Base-by-base conservation (phyloP, 2,797 vertebrate genomes). In the Cichlasoma orientale region DNA sequence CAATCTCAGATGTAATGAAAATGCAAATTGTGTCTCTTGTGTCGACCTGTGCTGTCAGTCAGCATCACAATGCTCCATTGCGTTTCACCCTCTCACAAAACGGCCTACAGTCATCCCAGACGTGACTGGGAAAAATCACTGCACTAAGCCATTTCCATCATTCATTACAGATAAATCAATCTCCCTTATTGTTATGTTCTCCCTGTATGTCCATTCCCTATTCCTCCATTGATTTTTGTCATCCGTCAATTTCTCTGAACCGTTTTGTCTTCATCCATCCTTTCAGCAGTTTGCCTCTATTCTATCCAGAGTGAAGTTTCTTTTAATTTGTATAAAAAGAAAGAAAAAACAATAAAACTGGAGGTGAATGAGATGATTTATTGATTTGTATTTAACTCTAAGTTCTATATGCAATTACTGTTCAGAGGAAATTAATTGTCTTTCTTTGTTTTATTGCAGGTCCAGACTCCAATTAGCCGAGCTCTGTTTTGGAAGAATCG, bases 1-100 rank as follows among this genome's bases (percentile, higher is more conserved):
- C 86, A 86, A 85, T 90, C 87, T 85, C 21, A 19, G 63, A 77
- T 55, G 82, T 88, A 92, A 93, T 93, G 89, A 93, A 91, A 93
- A 94, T 93, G 91, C 87, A 91, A 93, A 93, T 92, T 19, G 70
- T 78, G 36, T 79, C 74, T 86, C 90, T 77, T 6, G 16, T 86
- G 82, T 83, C 72, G 59, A 89, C 92, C 86, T 87, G 82, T 0
- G 2, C 88, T 92, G 93, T 91, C 92, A 92, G 71, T 94, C 93
- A 91, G 70, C 83, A 66, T 83, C 86, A 85, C 78, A 82, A 82
- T 82, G 74, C 83, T 55, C 53, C 68, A 56, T 53, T 21, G 21
- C 71, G 74, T 82, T 83, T 90, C 72, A 85, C 36, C 74, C 53
- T 58, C 77, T 77, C 72, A 59, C 75, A 82, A 72, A 89, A 84